A percentile compares a stretch with the other conserved stretches of the same genome.
phyloP scores from a whole-genome alignment of 2,888 invertebrate genomes.

The Dryobota labecula region DNA sequence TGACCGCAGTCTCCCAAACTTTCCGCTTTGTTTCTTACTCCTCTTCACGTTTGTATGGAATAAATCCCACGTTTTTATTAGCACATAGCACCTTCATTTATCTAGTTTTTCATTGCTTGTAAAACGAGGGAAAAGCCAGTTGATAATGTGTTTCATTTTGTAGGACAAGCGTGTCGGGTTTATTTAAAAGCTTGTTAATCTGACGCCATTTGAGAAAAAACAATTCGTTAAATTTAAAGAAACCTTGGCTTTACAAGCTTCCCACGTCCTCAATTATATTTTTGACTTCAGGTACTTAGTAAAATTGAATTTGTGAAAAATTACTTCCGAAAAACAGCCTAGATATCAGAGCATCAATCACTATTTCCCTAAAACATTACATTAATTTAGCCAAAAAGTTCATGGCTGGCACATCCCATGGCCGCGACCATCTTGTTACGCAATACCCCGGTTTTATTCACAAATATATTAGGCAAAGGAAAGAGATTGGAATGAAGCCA shows the following conservation, averaged over 20 bases:
- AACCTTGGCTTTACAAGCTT: background rate
- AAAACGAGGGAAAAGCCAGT: conserved; percentile 44
- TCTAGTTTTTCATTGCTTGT: conserved; percentile 71
- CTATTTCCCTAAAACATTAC: conserved; percentile 40
- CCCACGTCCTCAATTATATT: background rate
- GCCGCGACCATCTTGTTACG: conserved; percentile 72
- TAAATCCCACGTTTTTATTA: conserved; percentile 78
- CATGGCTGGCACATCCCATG: conserved; percentile 62
- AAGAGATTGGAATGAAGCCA: conserved; percentile 86
- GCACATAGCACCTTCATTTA: conserved; percentile 71
- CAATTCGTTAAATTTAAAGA: background rate
- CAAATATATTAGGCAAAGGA: conserved; percentile 85
- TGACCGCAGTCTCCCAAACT: conserved; percentile 84
- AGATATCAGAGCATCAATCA: conserved; percentile 50
- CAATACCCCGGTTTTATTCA: conserved; percentile 75
- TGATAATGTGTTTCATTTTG: conserved; percentile 37
- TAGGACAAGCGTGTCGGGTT: conserved; percentile 18
- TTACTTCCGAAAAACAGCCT: conserved; percentile 31
- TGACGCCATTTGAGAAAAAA: background rate
- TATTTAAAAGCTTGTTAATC: conserved; percentile 29
- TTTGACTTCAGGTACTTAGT: conserved; percentile 2
- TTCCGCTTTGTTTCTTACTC: conserved; percentile 76
- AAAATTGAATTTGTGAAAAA: conserved; percentile 14
- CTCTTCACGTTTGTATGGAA: conserved; percentile 70
- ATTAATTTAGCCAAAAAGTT: conserved; percentile 44